Conservation (phyloP, 2,113 vertebrate genomes). For the Cranoglanis bouderius region DNA sequence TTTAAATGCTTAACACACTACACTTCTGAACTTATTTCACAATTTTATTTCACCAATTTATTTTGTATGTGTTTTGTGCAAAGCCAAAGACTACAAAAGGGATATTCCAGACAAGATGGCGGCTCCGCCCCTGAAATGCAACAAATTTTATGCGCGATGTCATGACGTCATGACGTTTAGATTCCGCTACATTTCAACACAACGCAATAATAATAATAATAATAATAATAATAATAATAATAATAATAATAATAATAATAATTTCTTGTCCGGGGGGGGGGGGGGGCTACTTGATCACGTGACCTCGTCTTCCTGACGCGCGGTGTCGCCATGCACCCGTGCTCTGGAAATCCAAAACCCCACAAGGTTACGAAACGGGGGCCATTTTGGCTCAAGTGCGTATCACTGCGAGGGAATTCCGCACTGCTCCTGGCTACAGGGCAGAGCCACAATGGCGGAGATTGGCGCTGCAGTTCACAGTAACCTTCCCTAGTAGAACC, state of each 20-base stretch:
- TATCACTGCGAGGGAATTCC: neutral
- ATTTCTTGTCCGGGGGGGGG: too few species aligned
- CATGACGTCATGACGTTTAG: neutral
- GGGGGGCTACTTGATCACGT: too few species aligned
- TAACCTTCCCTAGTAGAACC: slow-evolving; percentile 55
- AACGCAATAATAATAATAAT: neutral
- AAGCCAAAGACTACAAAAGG: neutral
- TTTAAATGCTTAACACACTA: neutral
- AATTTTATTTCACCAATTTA: neutral
- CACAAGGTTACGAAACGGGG: slow-evolving; percentile 62
- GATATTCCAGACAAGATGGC: neutral
- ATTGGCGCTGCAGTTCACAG: slow-evolving; percentile 48
- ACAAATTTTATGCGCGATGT: neutral
- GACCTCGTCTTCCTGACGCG: neutral
- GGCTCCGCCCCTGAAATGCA: neutral
- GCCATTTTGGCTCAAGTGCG: slow-evolving; percentile 64
- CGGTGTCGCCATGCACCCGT: slow-evolving; percentile 18
- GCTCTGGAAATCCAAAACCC: slow-evolving; percentile 30
- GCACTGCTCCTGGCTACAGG: neutral
- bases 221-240: neutral
- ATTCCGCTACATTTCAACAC: neutral
- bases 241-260: neutral
- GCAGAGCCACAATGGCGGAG: slow-evolving; percentile 68
- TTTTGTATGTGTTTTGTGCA: neutral
- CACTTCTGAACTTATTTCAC: neutral